Base-by-base conservation (phyloP, 1,140 invertebrate genomes). In the Lycorma delicatula region DNA sequence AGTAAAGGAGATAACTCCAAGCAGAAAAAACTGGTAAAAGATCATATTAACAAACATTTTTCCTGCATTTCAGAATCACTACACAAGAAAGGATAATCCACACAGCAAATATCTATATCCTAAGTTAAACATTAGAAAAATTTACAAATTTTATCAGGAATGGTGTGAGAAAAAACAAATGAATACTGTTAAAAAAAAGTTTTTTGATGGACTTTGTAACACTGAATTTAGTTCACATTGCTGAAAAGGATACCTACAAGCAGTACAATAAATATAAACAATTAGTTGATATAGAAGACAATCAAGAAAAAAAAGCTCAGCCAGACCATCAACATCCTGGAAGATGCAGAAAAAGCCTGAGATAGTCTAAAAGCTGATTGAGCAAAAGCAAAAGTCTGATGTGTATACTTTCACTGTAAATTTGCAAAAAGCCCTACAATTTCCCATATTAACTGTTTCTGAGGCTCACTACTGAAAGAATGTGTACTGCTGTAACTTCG, bases 31-130 rank as follows among this genome's bases (percentile, higher is more conserved):
- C 22, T 16, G 3, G 55, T 57, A 18, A 34, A 31, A 36, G 54
- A 56, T 20, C 54, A 56, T 23, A 56, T 56, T 48, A 56, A 26
- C 34, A 13, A n/a, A n/a, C n/a, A n/a, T n/a, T 6, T 56, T 57
- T 51, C 55, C 55, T 12, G 4, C 23, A 3, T 46, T 44, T 51
- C 27, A 57, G 44, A 57, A 46, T 22, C 55, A 57, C 34, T 57
- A 57, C 22, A 13, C 46, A 18, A 29, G 47, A 51, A n/a, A 31
- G 1, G 26, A 57, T 20, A 51, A 51, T 34, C 55, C 55, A 34
- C 28, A 57, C 29, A 1, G 55, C 11, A 57, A 57, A 36, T 57
- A 57, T 29, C 28, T 57, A 26, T 31, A 28, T 27, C 55, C 55
- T 28, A 28, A 57, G 1, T 20, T 29, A 16, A 57, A 57, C 22